Conservation (phyloP, 2,113 vertebrate genomes). For the Saguinus midas region DNA sequence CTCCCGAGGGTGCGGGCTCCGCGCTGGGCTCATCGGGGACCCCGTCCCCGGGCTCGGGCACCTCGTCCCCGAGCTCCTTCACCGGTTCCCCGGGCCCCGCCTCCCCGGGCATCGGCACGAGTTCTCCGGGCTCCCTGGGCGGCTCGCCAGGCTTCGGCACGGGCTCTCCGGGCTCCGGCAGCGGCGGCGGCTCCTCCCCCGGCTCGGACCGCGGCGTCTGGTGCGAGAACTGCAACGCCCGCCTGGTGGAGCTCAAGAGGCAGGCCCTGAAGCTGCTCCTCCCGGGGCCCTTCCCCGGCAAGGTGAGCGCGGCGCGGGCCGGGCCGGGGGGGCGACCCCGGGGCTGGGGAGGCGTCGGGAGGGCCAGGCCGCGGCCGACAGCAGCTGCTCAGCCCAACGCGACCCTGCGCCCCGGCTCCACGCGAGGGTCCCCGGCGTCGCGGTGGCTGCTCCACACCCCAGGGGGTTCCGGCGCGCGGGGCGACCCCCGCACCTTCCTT, state of each 20-base stretch:
- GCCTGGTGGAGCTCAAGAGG: constrained; percentile 95
- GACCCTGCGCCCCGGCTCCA: not conserved
- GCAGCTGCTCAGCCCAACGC: not conserved
- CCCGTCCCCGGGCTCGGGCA: constrained; percentile 93
- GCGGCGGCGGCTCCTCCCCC: constrained; percentile 95
- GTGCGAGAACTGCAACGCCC: constrained; percentile 96
- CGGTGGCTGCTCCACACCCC: not conserved
- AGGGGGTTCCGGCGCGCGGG: not conserved
- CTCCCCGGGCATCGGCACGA: constrained; percentile 94
- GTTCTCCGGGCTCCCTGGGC: constrained; percentile 94
- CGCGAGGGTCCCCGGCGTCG: not conserved
- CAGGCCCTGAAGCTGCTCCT: constrained; percentile 95
- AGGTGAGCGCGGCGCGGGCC: constrained; percentile 84
- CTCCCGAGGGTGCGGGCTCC: constrained; percentile 95
- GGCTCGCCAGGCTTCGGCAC: constrained; percentile 97
- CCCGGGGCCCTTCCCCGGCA: constrained; percentile 92
- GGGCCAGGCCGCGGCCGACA: not conserved
- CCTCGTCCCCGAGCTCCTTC: constrained; percentile 96
- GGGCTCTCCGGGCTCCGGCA: constrained; percentile 96
- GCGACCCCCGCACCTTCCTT: not conserved
- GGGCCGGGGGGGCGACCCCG: accelerated
- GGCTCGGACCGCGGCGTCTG: constrained; percentile 95
- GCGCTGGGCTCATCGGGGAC: constrained; percentile 95
- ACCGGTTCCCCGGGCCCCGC: constrained; percentile 93
- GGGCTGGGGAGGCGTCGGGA: not conserved